These are phyloP conservation scores for Dolomedes plantarius DNA, from an alignment of 2,888 invertebrate genomes.

Conservation along the genomic window DNA sequence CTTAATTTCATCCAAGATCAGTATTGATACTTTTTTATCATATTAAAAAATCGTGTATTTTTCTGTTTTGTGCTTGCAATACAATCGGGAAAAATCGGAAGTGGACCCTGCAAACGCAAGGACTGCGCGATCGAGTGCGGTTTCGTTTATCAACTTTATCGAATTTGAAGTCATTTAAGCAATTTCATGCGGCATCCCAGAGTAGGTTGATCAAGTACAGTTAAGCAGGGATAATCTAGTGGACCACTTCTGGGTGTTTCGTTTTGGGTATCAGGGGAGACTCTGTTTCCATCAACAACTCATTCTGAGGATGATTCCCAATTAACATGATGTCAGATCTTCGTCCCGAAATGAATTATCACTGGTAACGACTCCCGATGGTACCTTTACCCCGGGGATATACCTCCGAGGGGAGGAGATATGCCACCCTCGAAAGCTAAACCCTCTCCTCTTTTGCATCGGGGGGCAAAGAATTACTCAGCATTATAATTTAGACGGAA, in stretches of 20 bases:
- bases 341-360: constrained; percentile 67
- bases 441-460: constrained; percentile 19
- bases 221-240: constrained; percentile 26
- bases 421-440: constrained; percentile 34
- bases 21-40: too few relatives aligned
- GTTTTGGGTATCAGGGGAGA: neutral
- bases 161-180: constrained; percentile 56
- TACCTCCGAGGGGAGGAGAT: constrained; percentile 44
- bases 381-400: constrained; percentile 51
- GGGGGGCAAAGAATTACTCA: constrained; percentile 67
- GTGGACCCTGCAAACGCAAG: too few relatives aligned
- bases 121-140: too few relatives aligned
- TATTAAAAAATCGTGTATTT: too few relatives aligned
- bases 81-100: too few relatives aligned
- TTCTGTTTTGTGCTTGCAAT: too few relatives aligned
- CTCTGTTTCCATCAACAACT: constrained; percentile 58
- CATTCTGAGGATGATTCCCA: constrained; percentile 70
- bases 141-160: constrained; percentile 43
- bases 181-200: constrained; percentile 24
- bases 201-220: constrained; percentile 25
- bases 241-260: constrained; percentile 44
- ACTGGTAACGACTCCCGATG: constrained; percentile 66
- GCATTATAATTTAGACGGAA: constrained; percentile 37
- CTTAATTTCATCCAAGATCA: too few relatives aligned
- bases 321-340: constrained; percentile 70